phyloP scores from a whole-genome alignment of 2,888 invertebrate species.

The Noctua janthina region DNA sequence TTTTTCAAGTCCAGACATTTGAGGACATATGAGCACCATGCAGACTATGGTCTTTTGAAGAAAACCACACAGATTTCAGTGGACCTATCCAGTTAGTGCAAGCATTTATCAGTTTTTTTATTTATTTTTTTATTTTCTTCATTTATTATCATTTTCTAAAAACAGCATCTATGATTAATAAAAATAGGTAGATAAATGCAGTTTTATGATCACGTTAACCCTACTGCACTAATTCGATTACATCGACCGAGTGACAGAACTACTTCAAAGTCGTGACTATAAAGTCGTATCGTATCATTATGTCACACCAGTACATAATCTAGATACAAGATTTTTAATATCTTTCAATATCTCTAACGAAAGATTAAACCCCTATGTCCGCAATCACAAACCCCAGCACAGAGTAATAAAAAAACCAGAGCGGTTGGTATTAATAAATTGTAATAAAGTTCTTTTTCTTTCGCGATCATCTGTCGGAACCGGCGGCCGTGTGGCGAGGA shows the following conservation, averaged over 20 bases:
- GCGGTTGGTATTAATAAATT: conserved; percentile 74
- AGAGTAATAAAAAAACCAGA: conserved; percentile 57
- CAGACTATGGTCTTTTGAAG: background rate
- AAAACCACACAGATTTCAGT: background rate
- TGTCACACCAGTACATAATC: background rate
- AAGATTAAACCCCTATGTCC: conserved; percentile 20
- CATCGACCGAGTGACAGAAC: background rate
- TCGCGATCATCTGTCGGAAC: conserved; percentile 84
- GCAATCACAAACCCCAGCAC: conserved; percentile 24
- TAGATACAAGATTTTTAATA: background rate
- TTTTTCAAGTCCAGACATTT: too few species aligned
- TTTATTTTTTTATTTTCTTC: background rate
- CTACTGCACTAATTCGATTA: background rate
- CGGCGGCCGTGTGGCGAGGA: conserved; percentile 75
- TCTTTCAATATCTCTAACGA: background rate
- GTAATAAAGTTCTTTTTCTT: conserved; percentile 78
- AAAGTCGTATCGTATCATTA: background rate
- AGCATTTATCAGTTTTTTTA: too few species aligned
- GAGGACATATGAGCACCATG: too few species aligned
- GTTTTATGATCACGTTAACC: background rate
- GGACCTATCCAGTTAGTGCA: too few species aligned
- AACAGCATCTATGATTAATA: background rate
- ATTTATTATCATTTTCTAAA: background rate
- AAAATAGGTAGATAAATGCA: background rate
- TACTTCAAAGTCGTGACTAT: background rate